Percentiles rank a stretch among this genome's conserved stretches.
These are phyloP conservation scores for Epinotia demarniana DNA, from an alignment of 2,888 invertebrate species.

Conservation along the genomic window DNA sequence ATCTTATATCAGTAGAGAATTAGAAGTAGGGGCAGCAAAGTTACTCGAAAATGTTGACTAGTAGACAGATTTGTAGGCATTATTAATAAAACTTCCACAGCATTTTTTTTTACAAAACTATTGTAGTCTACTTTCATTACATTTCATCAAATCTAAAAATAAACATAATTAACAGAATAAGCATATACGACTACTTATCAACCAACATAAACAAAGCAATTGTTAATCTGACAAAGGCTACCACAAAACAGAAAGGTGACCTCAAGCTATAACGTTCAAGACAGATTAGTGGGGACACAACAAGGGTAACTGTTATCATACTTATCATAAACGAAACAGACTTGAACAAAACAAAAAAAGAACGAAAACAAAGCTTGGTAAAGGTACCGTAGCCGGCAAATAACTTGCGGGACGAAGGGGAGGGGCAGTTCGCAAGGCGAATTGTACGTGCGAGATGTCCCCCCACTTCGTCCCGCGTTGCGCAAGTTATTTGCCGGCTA, in stretches of 20 bases:
- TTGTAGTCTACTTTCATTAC: background rate
- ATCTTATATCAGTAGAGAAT: no score
- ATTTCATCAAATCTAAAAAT: background rate
- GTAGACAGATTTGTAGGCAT: no score
- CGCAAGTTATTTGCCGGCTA: no score
- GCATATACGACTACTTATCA: background rate
- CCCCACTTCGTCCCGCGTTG: no score
- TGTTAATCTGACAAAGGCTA: slow-evolving; percentile 22
- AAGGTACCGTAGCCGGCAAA: background rate
- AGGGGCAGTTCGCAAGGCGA: no score
- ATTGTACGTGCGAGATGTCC: no score
- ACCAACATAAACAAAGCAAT: slow-evolving; percentile 23
- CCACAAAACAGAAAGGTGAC: slow-evolving; percentile 39
- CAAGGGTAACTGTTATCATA: slow-evolving; percentile 31
- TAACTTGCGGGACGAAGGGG: no score
- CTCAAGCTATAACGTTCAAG: slow-evolving; percentile 23
- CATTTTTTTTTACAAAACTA: background rate
- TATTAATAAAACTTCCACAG: background rate
- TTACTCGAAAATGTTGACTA: no score
- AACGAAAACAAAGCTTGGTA: background rate
- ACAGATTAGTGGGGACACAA: slow-evolving; percentile 29
- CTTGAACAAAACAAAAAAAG: background rate
- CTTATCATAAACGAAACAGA: slow-evolving; percentile 26
- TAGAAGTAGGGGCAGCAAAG: no score
- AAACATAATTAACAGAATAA: background rate